phyloP scores from a whole-genome alignment of 2,113 vertebrate genomes.

The Alligator sinensis region DNA sequence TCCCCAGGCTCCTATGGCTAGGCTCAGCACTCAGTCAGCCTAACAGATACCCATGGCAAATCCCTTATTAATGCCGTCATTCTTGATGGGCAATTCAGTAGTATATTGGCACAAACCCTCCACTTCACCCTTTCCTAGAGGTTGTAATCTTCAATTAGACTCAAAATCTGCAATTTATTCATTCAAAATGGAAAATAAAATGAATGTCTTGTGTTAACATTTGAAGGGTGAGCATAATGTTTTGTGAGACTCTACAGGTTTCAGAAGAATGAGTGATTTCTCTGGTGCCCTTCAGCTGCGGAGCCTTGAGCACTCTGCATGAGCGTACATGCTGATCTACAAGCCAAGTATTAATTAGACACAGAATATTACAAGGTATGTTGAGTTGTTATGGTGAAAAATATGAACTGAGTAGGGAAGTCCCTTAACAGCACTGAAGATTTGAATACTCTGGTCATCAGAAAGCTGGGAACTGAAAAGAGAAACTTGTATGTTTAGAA shows the following conservation, averaged over 20 bases:
- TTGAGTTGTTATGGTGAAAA: neutral
- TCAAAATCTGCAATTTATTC: rapidly evolving
- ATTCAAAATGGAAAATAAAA: neutral
- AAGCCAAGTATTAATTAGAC: neutral
- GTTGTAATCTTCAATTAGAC: neutral
- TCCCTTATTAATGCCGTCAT: neutral
- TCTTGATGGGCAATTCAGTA: no score
- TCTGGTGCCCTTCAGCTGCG: neutral
- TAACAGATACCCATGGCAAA: neutral
- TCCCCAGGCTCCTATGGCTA: neutral
- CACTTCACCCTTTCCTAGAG: neutral
- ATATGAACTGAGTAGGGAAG: neutral
- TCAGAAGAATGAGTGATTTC: neutral
- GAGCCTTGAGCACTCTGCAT: rapidly evolving
- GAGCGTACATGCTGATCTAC: neutral
- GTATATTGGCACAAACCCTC: neutral
- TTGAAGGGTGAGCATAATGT: neutral
- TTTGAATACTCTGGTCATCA: neutral
- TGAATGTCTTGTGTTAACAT: neutral
- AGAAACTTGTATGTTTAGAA: neutral
- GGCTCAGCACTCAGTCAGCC: neutral
- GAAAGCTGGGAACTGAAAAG: neutral
- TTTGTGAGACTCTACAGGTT: neutral
- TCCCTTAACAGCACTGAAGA: neutral
- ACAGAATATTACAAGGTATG: neutral